A percentile compares a stretch with the other conserved stretches of the same genome.
Conservation (phyloP, 1,140 invertebrate genomes). For the Lepidurus couesii region DNA sequence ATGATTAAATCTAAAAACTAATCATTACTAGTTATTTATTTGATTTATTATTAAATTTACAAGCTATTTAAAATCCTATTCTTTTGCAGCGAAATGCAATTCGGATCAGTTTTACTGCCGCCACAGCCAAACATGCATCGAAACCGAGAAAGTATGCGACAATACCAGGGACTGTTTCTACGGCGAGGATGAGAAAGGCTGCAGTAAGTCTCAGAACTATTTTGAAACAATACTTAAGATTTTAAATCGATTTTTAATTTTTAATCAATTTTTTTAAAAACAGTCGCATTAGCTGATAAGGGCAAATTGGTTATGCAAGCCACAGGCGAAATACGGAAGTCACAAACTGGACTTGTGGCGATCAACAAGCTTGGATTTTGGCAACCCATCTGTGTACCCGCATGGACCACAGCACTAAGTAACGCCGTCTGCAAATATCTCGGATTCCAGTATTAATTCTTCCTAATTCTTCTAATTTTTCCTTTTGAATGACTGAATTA, state of each 20-base stretch:
- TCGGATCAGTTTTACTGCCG: conserved; percentile 53
- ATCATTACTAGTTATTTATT: not conserved
- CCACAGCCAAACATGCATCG: conserved; percentile 54
- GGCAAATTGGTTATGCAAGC: conserved; percentile 54
- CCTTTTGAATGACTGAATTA: not conserved
- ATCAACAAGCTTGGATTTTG: conserved; percentile 53
- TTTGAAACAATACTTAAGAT: not conserved
- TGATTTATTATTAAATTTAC: no score
- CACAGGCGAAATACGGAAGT: conserved; percentile 51
- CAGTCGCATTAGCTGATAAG: not conserved
- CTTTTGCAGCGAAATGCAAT: conserved; percentile 51
- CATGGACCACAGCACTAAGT: conserved; percentile 42
- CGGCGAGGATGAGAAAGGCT: conserved; percentile 65
- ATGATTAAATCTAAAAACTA: not conserved
- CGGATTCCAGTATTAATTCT: conserved; percentile 52
- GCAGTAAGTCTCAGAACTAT: conserved; percentile 50
- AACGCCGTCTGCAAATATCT: conserved; percentile 54
- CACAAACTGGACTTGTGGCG: conserved; percentile 54
- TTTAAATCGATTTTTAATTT: not conserved
- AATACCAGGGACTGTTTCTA: conserved; percentile 53
- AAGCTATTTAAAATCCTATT: conserved; percentile 31
- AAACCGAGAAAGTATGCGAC: conserved; percentile 56
- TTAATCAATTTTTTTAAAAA: not conserved
- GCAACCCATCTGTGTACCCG: conserved; percentile 54
- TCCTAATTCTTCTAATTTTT: not conserved